These are phyloP conservation scores for Pterocles orientalis DNA, from an alignment of 2,113 vertebrate genomes.

Conservation along the genomic window DNA sequence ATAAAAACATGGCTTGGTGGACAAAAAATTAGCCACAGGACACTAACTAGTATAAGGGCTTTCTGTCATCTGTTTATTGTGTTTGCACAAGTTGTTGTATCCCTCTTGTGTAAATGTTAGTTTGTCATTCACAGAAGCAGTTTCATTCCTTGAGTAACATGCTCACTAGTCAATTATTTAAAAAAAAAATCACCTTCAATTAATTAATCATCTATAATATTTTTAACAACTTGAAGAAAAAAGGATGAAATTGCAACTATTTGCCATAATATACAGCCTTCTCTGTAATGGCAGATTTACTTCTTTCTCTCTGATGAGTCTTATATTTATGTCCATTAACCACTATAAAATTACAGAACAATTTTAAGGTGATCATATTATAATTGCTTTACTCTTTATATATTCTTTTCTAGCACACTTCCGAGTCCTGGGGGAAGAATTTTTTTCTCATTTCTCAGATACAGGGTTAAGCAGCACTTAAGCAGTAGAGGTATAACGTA, in stretches of 20 bases:
- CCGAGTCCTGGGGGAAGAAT: neutral
- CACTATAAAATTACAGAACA: neutral
- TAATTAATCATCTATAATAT: neutral
- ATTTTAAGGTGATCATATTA: neutral
- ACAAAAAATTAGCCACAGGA: neutral
- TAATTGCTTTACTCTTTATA: neutral
- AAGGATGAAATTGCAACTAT: fast-evolving
- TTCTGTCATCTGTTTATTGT: neutral
- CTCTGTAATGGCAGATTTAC: neutral
- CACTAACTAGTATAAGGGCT: neutral
- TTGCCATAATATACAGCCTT: neutral
- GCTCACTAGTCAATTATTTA: neutral
- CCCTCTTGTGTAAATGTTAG: neutral
- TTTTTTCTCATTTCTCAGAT: neutral
- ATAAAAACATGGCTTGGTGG: neutral
- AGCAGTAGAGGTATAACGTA: neutral
- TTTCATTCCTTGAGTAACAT: neutral
- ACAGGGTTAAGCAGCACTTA: neutral
- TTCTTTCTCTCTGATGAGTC: neutral
- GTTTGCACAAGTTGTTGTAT: neutral
- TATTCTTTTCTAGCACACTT: neutral
- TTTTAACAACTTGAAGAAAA: neutral
- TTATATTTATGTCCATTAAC: neutral
- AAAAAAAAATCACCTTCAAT: neutral
- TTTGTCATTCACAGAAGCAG: neutral